Evolutionary conservation across 2,888 invertebrate genomes (phyloP).

Genomic region (Rhagonycha fulva): DNA sequence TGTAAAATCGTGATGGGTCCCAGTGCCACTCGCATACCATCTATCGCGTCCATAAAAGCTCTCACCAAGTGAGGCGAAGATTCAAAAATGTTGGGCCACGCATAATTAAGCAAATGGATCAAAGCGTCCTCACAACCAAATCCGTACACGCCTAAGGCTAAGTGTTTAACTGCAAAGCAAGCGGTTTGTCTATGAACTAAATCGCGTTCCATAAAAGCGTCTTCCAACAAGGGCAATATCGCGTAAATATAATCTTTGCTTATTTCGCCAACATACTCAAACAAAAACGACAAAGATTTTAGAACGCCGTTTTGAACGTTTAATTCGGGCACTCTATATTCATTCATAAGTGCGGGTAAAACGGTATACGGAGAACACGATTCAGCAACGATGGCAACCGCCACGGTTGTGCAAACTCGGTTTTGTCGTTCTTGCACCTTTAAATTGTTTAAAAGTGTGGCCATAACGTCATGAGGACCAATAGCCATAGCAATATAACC

Average conservation of each 20-base stretch:
- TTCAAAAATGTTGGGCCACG: constrained; percentile 99
- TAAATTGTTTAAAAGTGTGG: constrained; percentile 95
- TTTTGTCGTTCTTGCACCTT: constrained; percentile 99
- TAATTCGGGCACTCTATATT: constrained; percentile 96
- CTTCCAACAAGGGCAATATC: constrained; percentile 95
- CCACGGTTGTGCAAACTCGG: constrained; percentile 99
- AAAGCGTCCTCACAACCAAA: constrained; percentile 99
- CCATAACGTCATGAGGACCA: constrained; percentile 98
- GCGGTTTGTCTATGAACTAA: constrained; percentile 98
- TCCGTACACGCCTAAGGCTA: constrained; percentile 97
- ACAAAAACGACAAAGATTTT: constrained; percentile 96
- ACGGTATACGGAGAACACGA: constrained; percentile 99
- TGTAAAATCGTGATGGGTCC: constrained; percentile 97
- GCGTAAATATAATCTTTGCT: constrained; percentile 99
- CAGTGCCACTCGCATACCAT: constrained; percentile 94
- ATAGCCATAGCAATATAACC: constrained; percentile 99
- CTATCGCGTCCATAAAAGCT: constrained; percentile 98
- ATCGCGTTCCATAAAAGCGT: constrained; percentile 98
- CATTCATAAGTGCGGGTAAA: constrained; percentile 97
- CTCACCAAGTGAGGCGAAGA: constrained; percentile 99
- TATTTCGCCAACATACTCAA: constrained; percentile 99
- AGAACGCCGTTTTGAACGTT: constrained; percentile 99
- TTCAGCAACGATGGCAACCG: constrained; percentile 99
- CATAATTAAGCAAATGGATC: constrained; percentile 94
- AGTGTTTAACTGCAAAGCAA: constrained; percentile 98